phyloP scores from a whole-genome alignment of 2,888 invertebrate species.

The Agapostemon virescens region DNA sequence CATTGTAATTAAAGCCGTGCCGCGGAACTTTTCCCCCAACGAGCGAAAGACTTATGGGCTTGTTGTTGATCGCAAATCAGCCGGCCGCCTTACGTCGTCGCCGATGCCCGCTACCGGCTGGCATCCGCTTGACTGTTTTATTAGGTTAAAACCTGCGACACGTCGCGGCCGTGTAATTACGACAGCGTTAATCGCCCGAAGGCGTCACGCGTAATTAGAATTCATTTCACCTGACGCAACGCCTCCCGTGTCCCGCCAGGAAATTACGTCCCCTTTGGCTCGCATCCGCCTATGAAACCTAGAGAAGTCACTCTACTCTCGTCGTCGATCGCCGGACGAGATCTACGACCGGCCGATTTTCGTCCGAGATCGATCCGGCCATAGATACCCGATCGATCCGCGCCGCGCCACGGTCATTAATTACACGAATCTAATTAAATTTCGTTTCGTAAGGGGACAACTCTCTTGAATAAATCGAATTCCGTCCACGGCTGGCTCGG shows the following conservation, averaged over 20 bases:
- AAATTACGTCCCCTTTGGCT: constrained; percentile 34
- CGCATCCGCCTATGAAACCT: constrained; percentile 6
- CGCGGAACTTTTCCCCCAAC: constrained; percentile 32
- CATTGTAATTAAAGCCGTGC: constrained; percentile 43
- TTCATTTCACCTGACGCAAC: constrained; percentile 58
- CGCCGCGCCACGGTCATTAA: constrained; percentile 19
- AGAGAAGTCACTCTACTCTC: constrained; percentile 14
- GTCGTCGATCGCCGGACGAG: background rate
- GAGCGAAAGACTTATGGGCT: constrained; percentile 37
- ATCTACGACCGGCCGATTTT: constrained; percentile 18
- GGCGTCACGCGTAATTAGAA: constrained; percentile 68
- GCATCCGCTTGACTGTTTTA: constrained; percentile 61
- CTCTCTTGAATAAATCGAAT: constrained; percentile 32
- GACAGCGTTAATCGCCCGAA: constrained; percentile 63
- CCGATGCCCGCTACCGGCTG: constrained; percentile 32
- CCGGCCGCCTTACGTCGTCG: constrained; percentile 37
- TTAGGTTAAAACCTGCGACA: constrained; percentile 62
- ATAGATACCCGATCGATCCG: constrained; percentile 4
- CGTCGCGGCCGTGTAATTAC: constrained; percentile 62
- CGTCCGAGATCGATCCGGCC: background rate
- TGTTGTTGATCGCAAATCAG: constrained; percentile 34
- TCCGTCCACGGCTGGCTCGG: background rate
- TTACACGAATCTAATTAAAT: constrained; percentile 44
- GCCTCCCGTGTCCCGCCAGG: constrained; percentile 31
- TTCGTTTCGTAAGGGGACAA: constrained; percentile 34